Base-by-base conservation (phyloP, 1,140 invertebrate genomes). In the Anastatus disparis region DNA sequence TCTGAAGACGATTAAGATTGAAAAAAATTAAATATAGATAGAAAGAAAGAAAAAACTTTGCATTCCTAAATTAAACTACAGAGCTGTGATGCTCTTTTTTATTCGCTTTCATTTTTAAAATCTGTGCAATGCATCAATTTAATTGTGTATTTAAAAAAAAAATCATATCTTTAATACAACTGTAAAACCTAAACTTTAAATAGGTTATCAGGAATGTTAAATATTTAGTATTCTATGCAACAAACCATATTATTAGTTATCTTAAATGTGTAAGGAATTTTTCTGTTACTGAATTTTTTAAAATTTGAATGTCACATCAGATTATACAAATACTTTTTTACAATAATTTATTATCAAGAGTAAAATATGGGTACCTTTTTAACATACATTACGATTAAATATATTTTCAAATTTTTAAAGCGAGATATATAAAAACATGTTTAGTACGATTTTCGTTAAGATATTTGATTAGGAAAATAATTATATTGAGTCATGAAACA, bases 231-330 rank as follows among this genome's bases (percentile, higher is more conserved):
- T 24, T 56, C 17, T 53, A n/a, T n/a, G 20, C 13, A 55, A 65
- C 17, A 58, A 58, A 67, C n/a, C 29, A 27, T 55, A 66, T 55
- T 52, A 26, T 15, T n/a, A n/a, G 31, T 20, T 53, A 4, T 55
- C 24, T 55, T 27, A 17, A 67, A 66, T 24, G 7, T 46, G 24
- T 56, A 44, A n/a, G n/a, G 10, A 13, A 59, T 68, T 58, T 59
- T 58, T 50, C 52, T 56, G 26, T 67, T 67, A 58, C n/a, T 48
- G 26, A 59, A 50, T 42, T 24, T 59, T 59, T 68, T 68, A 38
- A 68, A 13, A 20, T n/a, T n/a, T 59, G 38, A 38, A 46, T 35
- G 40, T 29, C 44, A 24, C 24, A 38, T 48, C 8, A 38, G 27
- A 48, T 48, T 46, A 55, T 26, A 26, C 42, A 17, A n/a, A 24